phyloP scores from a whole-genome alignment of 2,113 vertebrate species.

The Mus pahari region DNA sequence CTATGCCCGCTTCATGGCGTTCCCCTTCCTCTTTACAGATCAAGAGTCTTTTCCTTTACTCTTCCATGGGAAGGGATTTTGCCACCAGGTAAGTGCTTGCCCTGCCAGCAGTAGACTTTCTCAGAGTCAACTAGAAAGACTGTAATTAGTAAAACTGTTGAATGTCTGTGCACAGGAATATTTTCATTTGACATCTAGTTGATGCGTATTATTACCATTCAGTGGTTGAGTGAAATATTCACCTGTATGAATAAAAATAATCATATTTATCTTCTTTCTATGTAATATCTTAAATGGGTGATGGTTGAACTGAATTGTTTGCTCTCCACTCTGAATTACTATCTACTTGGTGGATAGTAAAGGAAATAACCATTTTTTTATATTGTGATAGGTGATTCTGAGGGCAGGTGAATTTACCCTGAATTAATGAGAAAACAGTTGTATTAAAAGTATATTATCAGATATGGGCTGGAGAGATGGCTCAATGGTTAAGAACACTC shows the following conservation, averaged over 20 bases:
- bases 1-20: background rate
- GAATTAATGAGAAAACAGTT: background rate
- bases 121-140: background rate
- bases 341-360: conserved; percentile 15
- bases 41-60: background rate
- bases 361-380: background rate
- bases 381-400: background rate
- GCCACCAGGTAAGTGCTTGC: background rate
- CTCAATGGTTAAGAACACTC: background rate
- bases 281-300: background rate
- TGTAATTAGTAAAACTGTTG: background rate
- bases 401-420: conserved; percentile 29
- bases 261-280: background rate
- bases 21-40: background rate
- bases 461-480: background rate
- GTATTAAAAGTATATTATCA: background rate
- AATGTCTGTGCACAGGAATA: background rate
- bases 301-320: background rate
- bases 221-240: background rate
- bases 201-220: background rate
- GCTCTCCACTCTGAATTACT: background rate
- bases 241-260: background rate
- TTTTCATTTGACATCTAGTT: background rate
- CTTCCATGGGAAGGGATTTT: background rate
- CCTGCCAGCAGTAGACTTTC: background rate